These are phyloP conservation scores for Frankliniella fusca DNA, from an alignment of 2,888 invertebrate genomes.

Conservation along the genomic window DNA sequence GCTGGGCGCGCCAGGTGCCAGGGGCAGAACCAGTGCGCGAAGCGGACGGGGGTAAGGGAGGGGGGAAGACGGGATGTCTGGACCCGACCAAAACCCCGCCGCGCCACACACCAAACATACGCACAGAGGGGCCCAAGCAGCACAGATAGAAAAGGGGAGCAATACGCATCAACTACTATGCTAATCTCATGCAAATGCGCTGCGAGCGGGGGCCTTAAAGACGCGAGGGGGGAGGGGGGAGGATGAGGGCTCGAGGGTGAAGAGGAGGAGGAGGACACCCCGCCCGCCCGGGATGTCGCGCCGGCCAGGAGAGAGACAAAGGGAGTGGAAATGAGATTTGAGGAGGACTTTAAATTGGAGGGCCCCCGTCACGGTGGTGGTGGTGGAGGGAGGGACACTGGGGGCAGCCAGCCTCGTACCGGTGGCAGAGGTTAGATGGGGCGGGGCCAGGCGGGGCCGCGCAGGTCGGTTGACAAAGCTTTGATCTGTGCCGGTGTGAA, in stretches of 20 bases:
- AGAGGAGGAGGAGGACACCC: background rate
- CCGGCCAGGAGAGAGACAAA: conserved; percentile 7
- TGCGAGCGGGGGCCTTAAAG: background rate
- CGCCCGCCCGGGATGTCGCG: background rate
- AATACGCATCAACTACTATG: conserved; percentile 24
- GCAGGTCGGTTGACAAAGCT: background rate
- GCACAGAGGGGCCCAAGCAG: background rate
- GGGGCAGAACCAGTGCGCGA: background rate
- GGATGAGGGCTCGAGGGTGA: background rate
- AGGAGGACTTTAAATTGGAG: conserved; percentile 9
- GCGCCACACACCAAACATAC: background rate
- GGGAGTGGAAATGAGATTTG: conserved; percentile 22
- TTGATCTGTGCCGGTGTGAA: background rate
- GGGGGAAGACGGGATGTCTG: background rate
- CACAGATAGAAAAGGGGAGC: conserved; percentile 24
- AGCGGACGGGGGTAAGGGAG: background rate
- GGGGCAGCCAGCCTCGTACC: background rate
- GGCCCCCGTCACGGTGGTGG: background rate
- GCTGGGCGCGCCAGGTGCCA: background rate
- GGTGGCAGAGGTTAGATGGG: background rate
- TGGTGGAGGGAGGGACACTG: background rate
- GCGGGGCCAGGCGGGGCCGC: background rate
- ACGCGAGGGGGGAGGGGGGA: background rate
- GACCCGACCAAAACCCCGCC: background rate
- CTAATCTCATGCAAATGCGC: conserved; percentile 20